Evolutionary conservation across 30 jellyfish, hydroid and myxozoan genomes (phyloP), one percentile per base, ranked within the genome.

Genomic region (Pelagia noctiluca): DNA sequence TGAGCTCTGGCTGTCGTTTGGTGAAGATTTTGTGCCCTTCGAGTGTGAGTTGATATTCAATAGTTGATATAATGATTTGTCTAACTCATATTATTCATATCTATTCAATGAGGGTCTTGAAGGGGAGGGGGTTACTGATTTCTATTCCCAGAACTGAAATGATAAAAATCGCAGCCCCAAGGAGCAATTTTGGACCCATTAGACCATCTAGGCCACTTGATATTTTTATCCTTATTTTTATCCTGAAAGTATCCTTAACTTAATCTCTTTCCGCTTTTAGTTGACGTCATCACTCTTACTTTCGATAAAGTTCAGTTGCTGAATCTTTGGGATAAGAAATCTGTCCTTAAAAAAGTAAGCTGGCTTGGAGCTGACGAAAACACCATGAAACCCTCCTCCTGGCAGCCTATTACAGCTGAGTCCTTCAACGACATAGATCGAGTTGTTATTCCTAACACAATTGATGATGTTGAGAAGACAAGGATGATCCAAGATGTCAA

Each of bases 1-100:
- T 0, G 91, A 85, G 18, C 64, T 91, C 0, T 91, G 98, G 98
- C 80, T 91, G 34, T 78, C 98, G 3, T 78, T 69, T 24, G 98
- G 98, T 12, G 98, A 91, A 64, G 92, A 78, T 78, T 86, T 85
- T 46, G 64, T 91, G 36, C 98, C 98, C 0, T 31, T 80, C 35
- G 88, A 91, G 66, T 74, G 98, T 91, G 68, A 63, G 98, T 68
- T n/a, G n/a, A n/a, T n/a, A n/a, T n/a, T n/a, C n/a, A n/a, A n/a
- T n/a, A n/a, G n/a, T n/a, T n/a, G n/a, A n/a, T n/a, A n/a, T n/a
- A n/a, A n/a, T n/a, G n/a, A n/a, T n/a, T n/a, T n/a, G n/a, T n/a
- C n/a, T n/a, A n/a, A n/a, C n/a, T n/a, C n/a, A n/a, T n/a, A n/a
- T n/a, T n/a, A n/a, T n/a, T n/a, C n/a, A n/a, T n/a, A n/a, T n/a